These are phyloP conservation scores for Luehdorfia chinensis DNA, from an alignment of 1,140 invertebrate species.

Conservation along the genomic window DNA sequence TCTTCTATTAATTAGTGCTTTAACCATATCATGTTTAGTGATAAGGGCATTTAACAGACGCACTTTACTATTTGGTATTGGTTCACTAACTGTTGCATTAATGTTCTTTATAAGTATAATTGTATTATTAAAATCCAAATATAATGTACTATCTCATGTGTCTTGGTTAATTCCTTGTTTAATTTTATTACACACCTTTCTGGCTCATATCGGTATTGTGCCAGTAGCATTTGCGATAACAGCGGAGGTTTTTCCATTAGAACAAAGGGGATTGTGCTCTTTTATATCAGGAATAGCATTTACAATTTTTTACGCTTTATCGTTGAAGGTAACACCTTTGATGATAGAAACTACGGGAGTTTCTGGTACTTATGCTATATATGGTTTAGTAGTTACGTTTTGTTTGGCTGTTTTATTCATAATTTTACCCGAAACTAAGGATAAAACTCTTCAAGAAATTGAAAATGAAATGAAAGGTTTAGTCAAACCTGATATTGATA, in stretches of 20 bases:
- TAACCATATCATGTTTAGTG: conserved; percentile 26
- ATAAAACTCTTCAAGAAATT: conserved; percentile 47
- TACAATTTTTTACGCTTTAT: conserved; percentile 26
- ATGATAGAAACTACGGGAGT: conserved; percentile 32
- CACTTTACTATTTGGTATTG: conserved; percentile 29
- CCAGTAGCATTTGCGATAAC: conserved; percentile 36
- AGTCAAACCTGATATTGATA: not conserved
- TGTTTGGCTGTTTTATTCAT: conserved; percentile 31
- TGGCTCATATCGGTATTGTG: conserved; percentile 35
- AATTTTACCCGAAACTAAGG: conserved; percentile 48
- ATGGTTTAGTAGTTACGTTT: conserved; percentile 24
- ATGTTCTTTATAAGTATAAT: conserved; percentile 35
- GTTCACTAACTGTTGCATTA: conserved; percentile 23
- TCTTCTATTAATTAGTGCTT: conserved; percentile 27
- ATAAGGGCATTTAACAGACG: conserved; percentile 33
- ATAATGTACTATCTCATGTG: not conserved
- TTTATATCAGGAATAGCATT: conserved; percentile 33
- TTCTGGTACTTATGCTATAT: conserved; percentile 36
- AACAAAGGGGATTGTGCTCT: conserved; percentile 34
- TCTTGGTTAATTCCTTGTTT: conserved; percentile 29
- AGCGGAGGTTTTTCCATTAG: conserved; percentile 43
- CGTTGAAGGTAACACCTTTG: conserved; percentile 35
- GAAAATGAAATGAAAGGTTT: conserved; percentile 39
- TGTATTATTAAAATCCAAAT: conserved; percentile 20
- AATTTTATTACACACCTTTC: conserved; percentile 32